Evolutionary conservation across 2,888 invertebrate species (phyloP), one percentile per base, ranked within the genome.

Genomic region (Acanthosepion pharaonis): DNA sequence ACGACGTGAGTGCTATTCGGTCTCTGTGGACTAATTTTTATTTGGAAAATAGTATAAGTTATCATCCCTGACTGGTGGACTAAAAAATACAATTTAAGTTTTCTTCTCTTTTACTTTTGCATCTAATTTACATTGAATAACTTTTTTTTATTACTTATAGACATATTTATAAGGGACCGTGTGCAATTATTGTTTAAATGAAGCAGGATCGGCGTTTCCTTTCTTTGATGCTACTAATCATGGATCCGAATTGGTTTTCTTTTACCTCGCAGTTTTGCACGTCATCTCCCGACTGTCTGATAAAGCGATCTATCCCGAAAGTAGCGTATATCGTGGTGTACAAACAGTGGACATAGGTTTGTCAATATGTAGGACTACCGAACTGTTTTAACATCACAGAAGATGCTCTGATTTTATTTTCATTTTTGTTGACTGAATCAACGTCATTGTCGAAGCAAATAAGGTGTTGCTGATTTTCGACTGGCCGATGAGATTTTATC

Each of bases 181-280:
- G 78, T 78, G 78, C 78, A 78, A 78, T 78, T 78, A 33, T 78
- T 78, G n/a, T 78, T n/a, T 25, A 64, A 64, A n/a, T 33, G 78
- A 33, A 78, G 33, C n/a, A 20, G 59, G 59, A 59, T 23, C 23
- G 59, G 5, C 59, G 59, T 59, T 59, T 59, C 59, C 59, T 23
- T 59, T 59, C 59, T 20, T 59, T n/a, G 78, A 78, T 78, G n/a
- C n/a, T 78, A 20, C 59, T 20, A 5, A 59, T 20, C 20, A 59
- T 59, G n/a, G 78, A 11, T n/a, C 78, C n/a, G 78, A 78, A 78
- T 78, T 78, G 11, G 59, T 11, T 78, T 33, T 78, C n/a, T 78
- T 78, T 78, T 78, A 78, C 78, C 78, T 78, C 78, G n/a, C 78
- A 78, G 78, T 78, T 78, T 78, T 78, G 78, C 78, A 78, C 78